Percentiles rank a stretch among this genome's conserved stretches.
Conservation (phyloP, 2,113 vertebrate species). For the Fregetta grallaria region DNA sequence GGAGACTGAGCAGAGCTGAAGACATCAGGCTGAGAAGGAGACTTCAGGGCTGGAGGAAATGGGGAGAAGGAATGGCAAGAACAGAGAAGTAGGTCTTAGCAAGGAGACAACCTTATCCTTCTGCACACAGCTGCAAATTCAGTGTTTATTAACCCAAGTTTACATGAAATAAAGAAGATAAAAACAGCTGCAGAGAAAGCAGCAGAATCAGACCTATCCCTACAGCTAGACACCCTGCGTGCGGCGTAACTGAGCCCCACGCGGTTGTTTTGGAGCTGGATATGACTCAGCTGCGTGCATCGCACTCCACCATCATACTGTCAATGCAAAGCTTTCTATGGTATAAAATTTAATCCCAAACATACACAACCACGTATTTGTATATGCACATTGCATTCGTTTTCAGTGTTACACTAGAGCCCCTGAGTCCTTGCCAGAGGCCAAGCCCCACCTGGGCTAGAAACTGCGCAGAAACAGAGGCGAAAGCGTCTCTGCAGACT, state of each 20-base stretch:
- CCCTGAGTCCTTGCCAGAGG: not conserved
- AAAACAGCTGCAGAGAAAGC: not conserved
- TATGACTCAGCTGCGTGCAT: accelerated
- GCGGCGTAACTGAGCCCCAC: accelerated
- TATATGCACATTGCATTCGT: accelerated
- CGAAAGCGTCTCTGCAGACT: not conserved
- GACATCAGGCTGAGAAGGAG: not conserved
- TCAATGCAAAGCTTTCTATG: not conserved
- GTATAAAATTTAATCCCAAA: not conserved
- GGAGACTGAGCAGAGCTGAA: not conserved
- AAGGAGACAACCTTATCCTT: not conserved
- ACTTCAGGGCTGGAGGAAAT: not conserved
- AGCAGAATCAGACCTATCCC: not conserved
- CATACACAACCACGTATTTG: accelerated
- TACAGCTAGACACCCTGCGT: not conserved
- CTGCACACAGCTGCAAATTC: not conserved
- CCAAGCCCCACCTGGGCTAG: not conserved
- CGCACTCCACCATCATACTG: accelerated
- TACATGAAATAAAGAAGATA: not conserved
- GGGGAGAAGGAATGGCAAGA: not conserved
- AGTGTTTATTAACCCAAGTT: not conserved
- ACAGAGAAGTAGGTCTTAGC: not conserved
- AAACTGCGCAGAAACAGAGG: not conserved
- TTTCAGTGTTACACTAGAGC: not conserved
- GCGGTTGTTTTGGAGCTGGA: not conserved